phyloP scores from a whole-genome alignment of 2,888 invertebrate genomes.

The Drosophila emarginata region DNA sequence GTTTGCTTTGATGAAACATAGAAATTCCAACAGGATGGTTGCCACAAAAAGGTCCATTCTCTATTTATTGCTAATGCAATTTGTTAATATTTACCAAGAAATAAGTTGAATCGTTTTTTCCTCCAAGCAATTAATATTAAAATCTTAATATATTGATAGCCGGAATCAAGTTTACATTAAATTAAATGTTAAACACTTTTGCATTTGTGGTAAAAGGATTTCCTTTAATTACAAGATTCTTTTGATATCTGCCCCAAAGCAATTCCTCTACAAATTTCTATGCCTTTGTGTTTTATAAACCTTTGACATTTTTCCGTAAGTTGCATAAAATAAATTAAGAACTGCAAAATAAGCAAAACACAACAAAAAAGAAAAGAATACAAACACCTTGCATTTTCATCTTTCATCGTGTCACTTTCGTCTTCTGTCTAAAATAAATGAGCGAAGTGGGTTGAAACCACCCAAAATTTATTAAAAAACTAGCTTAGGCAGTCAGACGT shows the following conservation, averaged over 20 bases:
- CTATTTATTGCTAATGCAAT: conserved; percentile 41
- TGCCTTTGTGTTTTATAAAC: conserved; percentile 41
- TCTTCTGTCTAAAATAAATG: conserved; percentile 46
- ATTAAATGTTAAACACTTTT: not conserved
- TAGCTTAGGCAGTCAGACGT: not conserved
- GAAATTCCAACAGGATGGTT: not conserved
- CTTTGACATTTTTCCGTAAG: conserved; percentile 69
- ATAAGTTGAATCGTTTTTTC: conserved; percentile 20
- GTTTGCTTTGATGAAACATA: not conserved
- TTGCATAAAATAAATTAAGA: conserved; percentile 77
- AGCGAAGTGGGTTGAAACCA: conserved; percentile 33
- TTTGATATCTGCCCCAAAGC: conserved; percentile 5
- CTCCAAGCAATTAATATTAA: conserved; percentile 9
- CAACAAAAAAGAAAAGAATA: conserved; percentile 18
- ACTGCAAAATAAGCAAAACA: conserved; percentile 52
- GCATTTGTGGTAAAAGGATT: not conserved
- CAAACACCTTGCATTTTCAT: conserved; percentile 64
- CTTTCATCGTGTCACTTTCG: conserved; percentile 54
- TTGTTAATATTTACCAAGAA: conserved; percentile 24
- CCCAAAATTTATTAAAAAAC: conserved; percentile 16
- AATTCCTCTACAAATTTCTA: conserved; percentile 31
- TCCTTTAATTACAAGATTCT: conserved; percentile 9
- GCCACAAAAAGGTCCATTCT: conserved; percentile 13
- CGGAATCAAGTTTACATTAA: not conserved
- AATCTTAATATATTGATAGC: conserved; percentile 18